phyloP scores from a whole-genome alignment of 1,140 invertebrate species.

The Ooceraea biroi region DNA sequence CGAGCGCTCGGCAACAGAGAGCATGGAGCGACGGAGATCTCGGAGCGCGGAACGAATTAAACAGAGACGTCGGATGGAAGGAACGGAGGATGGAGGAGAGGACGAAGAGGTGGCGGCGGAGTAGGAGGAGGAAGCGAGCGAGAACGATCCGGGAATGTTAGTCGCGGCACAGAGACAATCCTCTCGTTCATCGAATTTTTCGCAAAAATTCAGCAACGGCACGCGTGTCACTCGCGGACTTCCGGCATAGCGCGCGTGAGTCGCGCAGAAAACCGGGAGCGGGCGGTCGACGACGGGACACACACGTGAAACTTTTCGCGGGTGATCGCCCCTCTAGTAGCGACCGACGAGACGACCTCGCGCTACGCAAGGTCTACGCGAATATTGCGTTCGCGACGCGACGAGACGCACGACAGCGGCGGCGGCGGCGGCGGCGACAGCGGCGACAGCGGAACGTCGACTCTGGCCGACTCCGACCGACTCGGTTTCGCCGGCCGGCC shows the following conservation, averaged over 20 bases:
- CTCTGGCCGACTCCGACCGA: constrained; percentile 42
- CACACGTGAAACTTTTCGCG: constrained; percentile 32
- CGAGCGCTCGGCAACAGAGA: constrained; percentile 75
- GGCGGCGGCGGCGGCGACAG: background rate
- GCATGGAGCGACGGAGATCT: constrained; percentile 18
- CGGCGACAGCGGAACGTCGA: background rate
- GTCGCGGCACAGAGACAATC: constrained; percentile 11
- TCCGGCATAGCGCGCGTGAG: constrained; percentile 18
- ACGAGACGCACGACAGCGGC: constrained; percentile 3
- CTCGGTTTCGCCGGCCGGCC: constrained; percentile 24
- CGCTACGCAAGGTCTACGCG: constrained; percentile 4
- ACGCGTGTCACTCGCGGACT: constrained; percentile 4
- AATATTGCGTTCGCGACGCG: constrained; percentile 32
- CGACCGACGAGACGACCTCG: constrained; percentile 31
- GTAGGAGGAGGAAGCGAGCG: background rate
- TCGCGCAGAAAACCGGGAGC: constrained; percentile 25
- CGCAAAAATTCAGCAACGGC: background rate
- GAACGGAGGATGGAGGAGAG: background rate
- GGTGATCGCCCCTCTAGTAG: constrained; percentile 37
- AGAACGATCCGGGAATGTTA: background rate
- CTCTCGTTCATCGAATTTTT: constrained; percentile 8
- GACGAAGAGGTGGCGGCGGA: background rate
- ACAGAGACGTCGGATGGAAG: constrained; percentile 26
- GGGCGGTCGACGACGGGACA: background rate
- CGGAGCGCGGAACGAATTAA: constrained; percentile 32